phyloP scores from a whole-genome alignment of 2,888 invertebrate genomes.

The Gymnoscelis rufifasciata region DNA sequence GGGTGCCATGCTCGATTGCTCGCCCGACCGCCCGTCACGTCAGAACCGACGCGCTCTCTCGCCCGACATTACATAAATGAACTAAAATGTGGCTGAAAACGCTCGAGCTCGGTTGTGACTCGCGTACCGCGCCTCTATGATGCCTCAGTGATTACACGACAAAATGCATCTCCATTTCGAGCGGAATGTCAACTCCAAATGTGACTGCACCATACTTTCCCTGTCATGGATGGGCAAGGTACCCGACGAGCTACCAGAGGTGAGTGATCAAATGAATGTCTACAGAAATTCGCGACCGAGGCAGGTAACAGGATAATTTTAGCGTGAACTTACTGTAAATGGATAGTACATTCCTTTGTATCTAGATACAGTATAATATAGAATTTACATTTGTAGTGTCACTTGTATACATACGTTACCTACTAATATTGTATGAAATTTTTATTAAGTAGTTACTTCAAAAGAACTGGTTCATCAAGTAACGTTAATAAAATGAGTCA shows the following conservation, averaged over 20 bases:
- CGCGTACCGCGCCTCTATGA: slow-evolving; percentile 31
- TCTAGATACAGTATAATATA: no score
- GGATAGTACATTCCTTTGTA: slow-evolving; percentile 12
- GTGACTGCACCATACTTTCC: slow-evolving; percentile 96
- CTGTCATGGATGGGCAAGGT: slow-evolving; percentile 99
- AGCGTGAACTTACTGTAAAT: slow-evolving; percentile 9
- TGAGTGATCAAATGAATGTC: slow-evolving; percentile 58
- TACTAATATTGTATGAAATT: no score
- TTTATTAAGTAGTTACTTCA: no score
- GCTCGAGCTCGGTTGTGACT: slow-evolving; percentile 16
- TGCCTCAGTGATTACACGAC: slow-evolving; percentile 39
- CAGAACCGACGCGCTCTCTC: slow-evolving; percentile 46
- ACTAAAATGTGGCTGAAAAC: slow-evolving; percentile 38
- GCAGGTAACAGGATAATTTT: slow-evolving; percentile 24
- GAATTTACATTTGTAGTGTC: no score
- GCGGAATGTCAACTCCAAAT: slow-evolving; percentile 93
- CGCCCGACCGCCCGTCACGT: slow-evolving; percentile 46
- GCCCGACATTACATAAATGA: slow-evolving; percentile 32
- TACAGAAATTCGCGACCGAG: slow-evolving; percentile 13
- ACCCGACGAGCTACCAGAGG: slow-evolving; percentile 96
- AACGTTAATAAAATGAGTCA: neutral
- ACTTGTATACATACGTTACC: no score
- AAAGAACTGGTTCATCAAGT: neutral
- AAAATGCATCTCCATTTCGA: slow-evolving; percentile 98
- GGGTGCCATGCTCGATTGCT: slow-evolving; percentile 40